Percentiles rank a stretch among this genome's conserved stretches.
Evolutionary conservation across 2,797 vertebrate genomes (phyloP).

Genomic region (Forpus xanthops): DNA sequence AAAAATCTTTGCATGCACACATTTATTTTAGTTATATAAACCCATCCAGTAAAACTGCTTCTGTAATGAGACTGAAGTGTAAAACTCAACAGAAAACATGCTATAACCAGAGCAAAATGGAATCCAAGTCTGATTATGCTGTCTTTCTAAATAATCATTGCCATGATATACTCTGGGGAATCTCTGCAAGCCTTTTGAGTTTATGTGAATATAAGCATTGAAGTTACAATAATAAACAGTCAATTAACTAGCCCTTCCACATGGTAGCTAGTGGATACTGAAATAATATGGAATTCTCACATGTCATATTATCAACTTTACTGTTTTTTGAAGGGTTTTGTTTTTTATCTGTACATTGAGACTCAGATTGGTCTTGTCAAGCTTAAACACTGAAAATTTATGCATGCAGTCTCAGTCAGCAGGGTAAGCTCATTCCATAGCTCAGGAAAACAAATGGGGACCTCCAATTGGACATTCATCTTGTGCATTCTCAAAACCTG

Average conservation of each 20-base stretch:
- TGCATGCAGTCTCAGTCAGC: not conserved
- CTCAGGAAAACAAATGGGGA: not conserved
- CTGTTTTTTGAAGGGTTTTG: not conserved
- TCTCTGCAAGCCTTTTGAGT: not conserved
- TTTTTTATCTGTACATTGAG: not conserved
- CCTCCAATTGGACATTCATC: not conserved
- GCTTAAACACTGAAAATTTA: not conserved
- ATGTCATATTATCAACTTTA: not conserved
- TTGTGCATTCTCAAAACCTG: not conserved
- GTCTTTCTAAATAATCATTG: not conserved
- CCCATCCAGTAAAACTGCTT: not conserved
- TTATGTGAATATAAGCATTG: not conserved
- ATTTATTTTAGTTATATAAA: not conserved
- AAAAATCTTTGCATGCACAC: not conserved
- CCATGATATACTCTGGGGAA: not conserved
- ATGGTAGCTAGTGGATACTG: not conserved
- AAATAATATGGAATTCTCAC: not conserved
- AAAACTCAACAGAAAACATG: not conserved
- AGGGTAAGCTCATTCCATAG: not conserved
- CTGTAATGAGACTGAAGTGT: not conserved
- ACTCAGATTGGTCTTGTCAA: not conserved
- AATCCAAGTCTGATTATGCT: not conserved
- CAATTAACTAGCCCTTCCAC: not conserved
- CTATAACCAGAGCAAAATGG: not conserved
- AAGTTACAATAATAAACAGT: constrained; percentile 8